Conservation (phyloP, 2,888 invertebrate genomes). For the Tachina grossa region DNA sequence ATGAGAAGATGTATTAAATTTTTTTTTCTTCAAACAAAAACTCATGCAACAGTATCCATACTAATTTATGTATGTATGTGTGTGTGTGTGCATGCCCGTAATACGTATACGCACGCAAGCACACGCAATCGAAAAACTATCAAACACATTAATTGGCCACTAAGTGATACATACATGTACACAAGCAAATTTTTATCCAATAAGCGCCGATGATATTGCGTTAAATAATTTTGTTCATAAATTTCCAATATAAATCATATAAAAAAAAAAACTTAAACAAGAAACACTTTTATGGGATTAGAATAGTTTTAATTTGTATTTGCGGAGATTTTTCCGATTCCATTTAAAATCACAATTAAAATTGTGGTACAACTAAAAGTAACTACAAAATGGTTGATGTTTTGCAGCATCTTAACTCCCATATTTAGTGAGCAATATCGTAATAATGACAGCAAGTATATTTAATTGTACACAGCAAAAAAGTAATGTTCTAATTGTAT, state of each 20-base stretch:
- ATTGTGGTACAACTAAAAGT: too few species aligned
- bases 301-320: neutral
- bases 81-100: neutral
- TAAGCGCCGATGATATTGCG: neutral
- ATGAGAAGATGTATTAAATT: neutral
- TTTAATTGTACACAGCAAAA: too few species aligned
- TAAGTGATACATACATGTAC: neutral
- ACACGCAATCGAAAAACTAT: neutral
- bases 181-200: neutral
- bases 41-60: neutral
- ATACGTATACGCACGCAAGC: neutral
- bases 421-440: too few species aligned
- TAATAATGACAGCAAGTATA: too few species aligned
- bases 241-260: neutral
- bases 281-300: neutral
- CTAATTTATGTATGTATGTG: neutral
- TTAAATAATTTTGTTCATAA: conserved; percentile 11
- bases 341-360: too few species aligned
- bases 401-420: too few species aligned
- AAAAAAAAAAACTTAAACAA: neutral
- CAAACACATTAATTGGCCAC: conserved; percentile 1
- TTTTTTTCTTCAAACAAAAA: neutral
- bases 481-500: too few species aligned
- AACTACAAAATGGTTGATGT: too few species aligned
- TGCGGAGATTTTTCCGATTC: neutral